A percentile compares a stretch with the other conserved stretches of the same genome.
Evolutionary conservation across 1,140 invertebrate species (phyloP).

Genomic region (Drosophila pruinosa): DNA sequence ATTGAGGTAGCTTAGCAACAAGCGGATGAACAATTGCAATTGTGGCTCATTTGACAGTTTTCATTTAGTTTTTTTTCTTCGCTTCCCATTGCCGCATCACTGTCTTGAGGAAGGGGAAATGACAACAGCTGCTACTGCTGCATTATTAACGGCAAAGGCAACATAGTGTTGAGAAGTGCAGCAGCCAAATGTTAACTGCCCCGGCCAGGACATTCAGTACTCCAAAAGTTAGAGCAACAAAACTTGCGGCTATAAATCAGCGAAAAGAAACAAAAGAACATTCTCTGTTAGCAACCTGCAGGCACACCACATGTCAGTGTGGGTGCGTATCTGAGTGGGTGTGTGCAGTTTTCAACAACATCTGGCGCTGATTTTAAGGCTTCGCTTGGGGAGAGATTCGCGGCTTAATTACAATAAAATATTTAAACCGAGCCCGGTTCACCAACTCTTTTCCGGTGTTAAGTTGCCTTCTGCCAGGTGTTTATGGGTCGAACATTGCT

Average conservation of each 20-base stretch:
- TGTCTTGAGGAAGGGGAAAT: slow-evolving; percentile 25
- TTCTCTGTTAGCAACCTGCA: slow-evolving; percentile 11
- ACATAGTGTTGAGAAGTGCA: slow-evolving; percentile 78
- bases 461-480: slow-evolving; percentile 37
- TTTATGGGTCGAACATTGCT: slow-evolving; percentile 42
- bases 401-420: slow-evolving; percentile 74
- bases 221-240: slow-evolving; percentile 18
- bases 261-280: slow-evolving; percentile 12
- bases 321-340: not conserved
- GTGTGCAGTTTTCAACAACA: slow-evolving; percentile 12
- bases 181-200: slow-evolving; percentile 72
- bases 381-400: slow-evolving; percentile 62
- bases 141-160: slow-evolving; percentile 75
- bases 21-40: slow-evolving; percentile 66
- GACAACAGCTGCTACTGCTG: slow-evolving; percentile 1
- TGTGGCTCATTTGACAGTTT: slow-evolving; percentile 78
- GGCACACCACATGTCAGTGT: not conserved
- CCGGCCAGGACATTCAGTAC: not conserved
- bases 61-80: slow-evolving; percentile 60
- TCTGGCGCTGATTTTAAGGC: slow-evolving; percentile 36
- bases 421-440: slow-evolving; percentile 50
- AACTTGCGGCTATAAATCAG: slow-evolving; percentile 69
- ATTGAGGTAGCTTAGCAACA: slow-evolving; percentile 17
- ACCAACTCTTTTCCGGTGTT: not conserved
- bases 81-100: slow-evolving; percentile 16